Conservation (phyloP, 2,797 vertebrate genomes). For the Caiman crocodilus region DNA sequence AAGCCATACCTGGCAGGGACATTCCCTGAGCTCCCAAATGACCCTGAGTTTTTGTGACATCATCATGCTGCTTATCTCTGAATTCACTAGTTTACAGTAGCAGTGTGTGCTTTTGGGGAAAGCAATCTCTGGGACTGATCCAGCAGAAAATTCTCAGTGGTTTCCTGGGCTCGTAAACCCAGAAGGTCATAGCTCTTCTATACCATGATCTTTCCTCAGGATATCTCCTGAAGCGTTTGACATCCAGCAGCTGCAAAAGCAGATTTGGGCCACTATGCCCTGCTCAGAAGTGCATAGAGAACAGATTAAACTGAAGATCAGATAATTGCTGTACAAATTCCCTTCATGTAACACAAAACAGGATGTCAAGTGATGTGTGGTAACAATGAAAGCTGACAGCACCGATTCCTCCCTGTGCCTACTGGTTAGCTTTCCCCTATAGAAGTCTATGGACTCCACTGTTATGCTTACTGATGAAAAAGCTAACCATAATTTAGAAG, state of each 20-base stretch:
- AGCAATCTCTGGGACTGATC: slow-evolving; percentile 19
- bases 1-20: not conserved
- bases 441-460: not conserved
- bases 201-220: not conserved
- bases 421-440: not conserved
- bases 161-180: not conserved
- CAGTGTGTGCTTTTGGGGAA: not conserved
- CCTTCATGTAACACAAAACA: not conserved
- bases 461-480: slow-evolving; percentile 9
- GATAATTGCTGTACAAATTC: not conserved
- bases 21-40: not conserved
- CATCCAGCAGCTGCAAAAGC: not conserved
- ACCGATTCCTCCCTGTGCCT: not conserved
- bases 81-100: not conserved
- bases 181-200: not conserved
- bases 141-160: slow-evolving; percentile 33
- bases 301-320: not conserved
- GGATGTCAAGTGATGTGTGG: not conserved
- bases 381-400: not conserved
- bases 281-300: not conserved
- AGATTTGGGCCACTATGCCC: not conserved
- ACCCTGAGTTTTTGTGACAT: not conserved
- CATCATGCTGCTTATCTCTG: not conserved
- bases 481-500: slow-evolving; percentile 19
- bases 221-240: not conserved